phyloP scores from a whole-genome alignment of 2,113 vertebrate species.

The Leptobrachium ailaonicum region DNA sequence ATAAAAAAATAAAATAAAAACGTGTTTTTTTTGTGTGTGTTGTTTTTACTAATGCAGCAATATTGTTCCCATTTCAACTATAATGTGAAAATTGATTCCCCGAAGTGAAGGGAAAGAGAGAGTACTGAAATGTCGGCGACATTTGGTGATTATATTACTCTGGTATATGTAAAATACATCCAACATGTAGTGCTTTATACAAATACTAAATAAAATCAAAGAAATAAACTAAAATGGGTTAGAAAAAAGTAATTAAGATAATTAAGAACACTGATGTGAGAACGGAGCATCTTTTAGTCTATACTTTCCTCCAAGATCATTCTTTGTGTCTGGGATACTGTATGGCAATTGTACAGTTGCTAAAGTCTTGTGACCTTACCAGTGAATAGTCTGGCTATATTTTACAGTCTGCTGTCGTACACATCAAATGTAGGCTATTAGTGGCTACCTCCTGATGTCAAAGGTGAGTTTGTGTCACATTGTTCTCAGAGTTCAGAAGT shows the following conservation, averaged over 20 bases:
- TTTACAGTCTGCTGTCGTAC: neutral
- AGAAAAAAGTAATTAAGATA: neutral
- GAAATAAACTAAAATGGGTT: no score
- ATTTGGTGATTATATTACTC: no score
- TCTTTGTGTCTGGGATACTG: neutral
- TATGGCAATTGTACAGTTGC: neutral
- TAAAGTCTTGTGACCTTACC: neutral
- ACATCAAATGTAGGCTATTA: neutral
- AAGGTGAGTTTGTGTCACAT: slow-evolving; percentile 22
- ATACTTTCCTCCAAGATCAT: neutral
- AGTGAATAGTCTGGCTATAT: neutral
- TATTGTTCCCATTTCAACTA: no score
- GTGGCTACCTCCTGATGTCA: neutral
- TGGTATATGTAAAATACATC: no score
- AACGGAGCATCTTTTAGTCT: neutral
- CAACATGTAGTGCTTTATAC: no score
- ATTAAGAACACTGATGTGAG: neutral
- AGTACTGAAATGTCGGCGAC: no score
- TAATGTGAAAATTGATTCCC: no score
- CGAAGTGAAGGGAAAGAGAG: no score
- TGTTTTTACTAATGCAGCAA: no score
- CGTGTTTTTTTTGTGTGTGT: no score
- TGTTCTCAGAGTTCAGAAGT: slow-evolving; percentile 9
- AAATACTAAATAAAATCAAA: no score
- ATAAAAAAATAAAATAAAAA: no score